A percentile compares a stretch with the other conserved stretches of the same genome.
Evolutionary conservation across 1,140 invertebrate species (phyloP).

Genomic region (Zaprionus capensis): DNA sequence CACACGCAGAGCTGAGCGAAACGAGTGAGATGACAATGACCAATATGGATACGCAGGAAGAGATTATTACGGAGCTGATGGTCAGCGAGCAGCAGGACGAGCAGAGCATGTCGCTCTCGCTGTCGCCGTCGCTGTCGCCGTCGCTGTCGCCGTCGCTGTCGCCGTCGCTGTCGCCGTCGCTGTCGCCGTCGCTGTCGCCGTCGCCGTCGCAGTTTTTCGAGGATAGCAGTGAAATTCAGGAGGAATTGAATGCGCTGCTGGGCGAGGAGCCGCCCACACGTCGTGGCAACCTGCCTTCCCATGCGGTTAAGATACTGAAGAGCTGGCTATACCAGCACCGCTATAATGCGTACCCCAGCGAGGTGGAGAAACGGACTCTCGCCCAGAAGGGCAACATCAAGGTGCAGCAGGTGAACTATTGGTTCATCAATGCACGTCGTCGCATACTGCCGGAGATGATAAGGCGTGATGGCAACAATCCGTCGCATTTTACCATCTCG

Average conservation of each 20-base stretch:
- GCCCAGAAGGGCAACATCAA: constrained; percentile 93
- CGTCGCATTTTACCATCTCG: constrained; percentile 95
- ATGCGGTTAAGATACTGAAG: constrained; percentile 94
- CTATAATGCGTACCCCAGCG: constrained; percentile 97
- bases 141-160: too few species aligned
- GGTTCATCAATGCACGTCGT: constrained; percentile 97
- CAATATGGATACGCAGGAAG: background rate
- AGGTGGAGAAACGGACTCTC: constrained; percentile 92
- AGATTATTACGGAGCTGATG: background rate
- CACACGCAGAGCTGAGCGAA: background rate
- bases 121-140: too few species aligned
- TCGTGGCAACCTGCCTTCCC: constrained; percentile 91
- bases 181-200: too few species aligned
- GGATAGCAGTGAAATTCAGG: background rate
- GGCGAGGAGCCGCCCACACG: constrained; percentile 86
- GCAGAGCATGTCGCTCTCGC: too few species aligned
- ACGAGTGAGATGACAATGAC: background rate
- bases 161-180: too few species aligned
- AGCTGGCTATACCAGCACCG: constrained; percentile 95
- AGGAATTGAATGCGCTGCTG: background rate
- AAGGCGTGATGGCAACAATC: constrained; percentile 94
- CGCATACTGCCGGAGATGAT: constrained; percentile 96
- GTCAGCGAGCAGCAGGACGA: background rate
- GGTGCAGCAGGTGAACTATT: constrained; percentile 94
- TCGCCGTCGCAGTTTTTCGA: background rate